Conservation (phyloP, 2,113 vertebrate species). For the Axis porcinus region DNA sequence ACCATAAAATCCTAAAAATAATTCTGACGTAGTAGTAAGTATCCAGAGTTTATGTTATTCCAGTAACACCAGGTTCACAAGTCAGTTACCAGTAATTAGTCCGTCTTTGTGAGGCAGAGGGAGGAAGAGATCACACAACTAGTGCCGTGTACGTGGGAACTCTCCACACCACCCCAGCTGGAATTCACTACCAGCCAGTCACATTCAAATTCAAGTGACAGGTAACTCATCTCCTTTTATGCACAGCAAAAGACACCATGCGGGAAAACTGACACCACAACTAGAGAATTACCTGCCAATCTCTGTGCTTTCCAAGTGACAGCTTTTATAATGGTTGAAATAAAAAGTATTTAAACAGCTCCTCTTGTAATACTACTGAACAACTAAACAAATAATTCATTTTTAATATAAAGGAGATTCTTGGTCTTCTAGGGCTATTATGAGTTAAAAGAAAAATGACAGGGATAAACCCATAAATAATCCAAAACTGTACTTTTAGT, state of each 20-base stretch:
- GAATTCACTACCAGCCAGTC: neutral
- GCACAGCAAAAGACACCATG: neutral
- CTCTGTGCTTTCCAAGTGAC: neutral
- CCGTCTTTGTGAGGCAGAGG: neutral
- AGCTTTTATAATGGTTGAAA: neutral
- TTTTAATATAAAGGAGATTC: neutral
- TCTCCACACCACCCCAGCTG: neutral
- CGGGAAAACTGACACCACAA: constrained; percentile 13
- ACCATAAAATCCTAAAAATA: neutral
- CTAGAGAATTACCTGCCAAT: neutral
- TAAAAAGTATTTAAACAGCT: neutral
- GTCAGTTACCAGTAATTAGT: neutral
- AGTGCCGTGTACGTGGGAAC: neutral
- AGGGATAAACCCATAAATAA: neutral
- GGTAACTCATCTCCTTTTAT: neutral
- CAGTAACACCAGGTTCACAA: neutral
- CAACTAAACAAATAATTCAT: neutral
- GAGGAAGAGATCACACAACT: neutral
- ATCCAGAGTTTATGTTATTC: neutral
- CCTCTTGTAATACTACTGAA: neutral
- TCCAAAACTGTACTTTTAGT: neutral
- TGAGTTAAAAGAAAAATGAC: neutral
- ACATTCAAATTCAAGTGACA: neutral
- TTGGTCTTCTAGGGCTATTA: neutral
- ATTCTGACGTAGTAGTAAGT: neutral